These are phyloP conservation scores for Dendrolimus kikuchii DNA, from an alignment of 1,140 invertebrate species.

Conservation along the genomic window DNA sequence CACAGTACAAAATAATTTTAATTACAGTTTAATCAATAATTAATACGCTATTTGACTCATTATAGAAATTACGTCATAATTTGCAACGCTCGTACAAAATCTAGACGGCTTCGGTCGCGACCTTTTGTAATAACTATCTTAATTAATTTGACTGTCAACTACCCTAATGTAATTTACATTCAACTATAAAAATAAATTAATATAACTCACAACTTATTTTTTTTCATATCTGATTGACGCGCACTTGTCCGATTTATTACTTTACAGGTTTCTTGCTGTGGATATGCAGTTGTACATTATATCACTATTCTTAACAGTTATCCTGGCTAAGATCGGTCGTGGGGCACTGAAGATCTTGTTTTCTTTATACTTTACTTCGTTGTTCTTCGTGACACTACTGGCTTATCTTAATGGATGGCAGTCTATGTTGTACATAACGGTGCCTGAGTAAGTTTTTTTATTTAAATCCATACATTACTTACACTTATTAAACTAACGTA, in stretches of 20 bases:
- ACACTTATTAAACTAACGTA: too few species aligned
- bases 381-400: neutral
- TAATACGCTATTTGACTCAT: too few species aligned
- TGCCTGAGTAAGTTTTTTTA: conserved; percentile 8
- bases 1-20: too few species aligned
- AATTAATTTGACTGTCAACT: too few species aligned
- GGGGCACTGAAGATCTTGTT: neutral
- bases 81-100: too few species aligned
- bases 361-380: conserved; percentile 4
- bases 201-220: too few species aligned
- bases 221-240: neutral
- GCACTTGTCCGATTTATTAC: neutral
- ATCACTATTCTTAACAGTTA: conserved; percentile 2
- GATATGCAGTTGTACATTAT: conserved; percentile 14
- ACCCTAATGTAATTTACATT: too few species aligned
- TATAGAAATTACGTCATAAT: too few species aligned
- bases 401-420: conserved; percentile 7
- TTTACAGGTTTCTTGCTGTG: conserved; percentile 11
- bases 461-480: neutral
- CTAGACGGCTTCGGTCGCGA: too few species aligned
- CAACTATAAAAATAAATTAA: too few species aligned
- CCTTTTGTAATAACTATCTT: too few species aligned
- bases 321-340: conserved; percentile 3
- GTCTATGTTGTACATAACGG: neutral
- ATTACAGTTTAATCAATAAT: too few species aligned